A percentile compares a stretch with the other conserved stretches of the same genome.
Conservation (phyloP, 1,140 invertebrate genomes). For the Glossosoma conforme region DNA sequence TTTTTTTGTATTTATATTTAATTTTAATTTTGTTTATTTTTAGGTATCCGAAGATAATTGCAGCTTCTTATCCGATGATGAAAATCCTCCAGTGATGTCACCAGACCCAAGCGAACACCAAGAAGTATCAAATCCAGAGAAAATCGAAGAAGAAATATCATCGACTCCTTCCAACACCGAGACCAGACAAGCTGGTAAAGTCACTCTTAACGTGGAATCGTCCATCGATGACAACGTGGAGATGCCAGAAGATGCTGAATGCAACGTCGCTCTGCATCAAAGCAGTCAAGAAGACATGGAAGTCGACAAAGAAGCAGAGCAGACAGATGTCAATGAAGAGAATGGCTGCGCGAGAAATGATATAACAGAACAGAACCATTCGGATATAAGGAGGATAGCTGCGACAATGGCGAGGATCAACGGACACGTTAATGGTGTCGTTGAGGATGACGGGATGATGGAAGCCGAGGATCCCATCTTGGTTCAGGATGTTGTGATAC, state of each 20-base stretch:
- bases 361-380: constrained; percentile 16
- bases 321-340: constrained; percentile 40
- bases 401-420: constrained; percentile 43
- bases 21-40: constrained; percentile 12
- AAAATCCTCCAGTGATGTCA: constrained; percentile 48
- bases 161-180: constrained; percentile 11
- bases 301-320: constrained; percentile 47
- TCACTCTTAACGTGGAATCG: constrained; percentile 4
- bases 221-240: constrained; percentile 40
- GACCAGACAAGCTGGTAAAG: not conserved
- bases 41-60: constrained; percentile 56
- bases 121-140: constrained; percentile 17
- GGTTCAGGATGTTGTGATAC: constrained; percentile 33
- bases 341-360: constrained; percentile 23
- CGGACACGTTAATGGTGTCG: constrained; percentile 26
- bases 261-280: constrained; percentile 34
- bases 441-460: constrained; percentile 23
- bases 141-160: constrained; percentile 20
- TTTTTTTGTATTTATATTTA: too few relatives aligned
- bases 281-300: constrained; percentile 41
- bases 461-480: constrained; percentile 42
- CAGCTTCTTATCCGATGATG: constrained; percentile 51
- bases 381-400: constrained; percentile 45
- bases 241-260: constrained; percentile 33
- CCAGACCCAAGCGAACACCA: constrained; percentile 42